phyloP scores from a whole-genome alignment of 2,888 invertebrate genomes.

The Thera britannica region DNA sequence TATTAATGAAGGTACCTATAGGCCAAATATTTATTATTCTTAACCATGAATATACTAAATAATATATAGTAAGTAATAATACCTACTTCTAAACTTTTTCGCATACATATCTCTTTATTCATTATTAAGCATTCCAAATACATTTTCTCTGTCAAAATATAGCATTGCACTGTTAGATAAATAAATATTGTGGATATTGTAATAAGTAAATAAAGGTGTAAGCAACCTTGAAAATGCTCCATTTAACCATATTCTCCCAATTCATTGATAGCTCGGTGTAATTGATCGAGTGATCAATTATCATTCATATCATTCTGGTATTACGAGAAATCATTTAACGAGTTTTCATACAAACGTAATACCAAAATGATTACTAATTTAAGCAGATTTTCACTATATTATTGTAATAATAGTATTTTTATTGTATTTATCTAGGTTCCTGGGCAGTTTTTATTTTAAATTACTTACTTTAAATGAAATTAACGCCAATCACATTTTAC shows the following conservation, averaged over 20 bases:
- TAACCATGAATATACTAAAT: neutral
- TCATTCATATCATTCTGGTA: too few relatives aligned
- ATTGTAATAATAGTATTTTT: too few relatives aligned
- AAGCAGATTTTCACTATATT: too few relatives aligned
- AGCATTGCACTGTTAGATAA: conserved; percentile 45
- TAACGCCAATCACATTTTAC: too few relatives aligned
- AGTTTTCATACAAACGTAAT: too few relatives aligned
- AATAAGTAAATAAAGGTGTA: neutral
- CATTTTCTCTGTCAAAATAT: conserved; percentile 50
- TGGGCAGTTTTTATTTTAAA: too few relatives aligned
- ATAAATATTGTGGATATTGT: conserved; percentile 20
- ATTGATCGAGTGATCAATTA: too few relatives aligned
- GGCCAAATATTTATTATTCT: neutral
- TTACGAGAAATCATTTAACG: too few relatives aligned
- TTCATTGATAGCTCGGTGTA: conserved; percentile 10
- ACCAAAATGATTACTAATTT: too few relatives aligned
- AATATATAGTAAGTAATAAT: conserved; percentile 54
- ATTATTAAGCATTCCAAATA: conserved; percentile 77
- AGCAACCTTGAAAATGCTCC: neutral
- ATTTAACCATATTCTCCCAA: conserved; percentile 5
- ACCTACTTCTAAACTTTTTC: conserved; percentile 53
- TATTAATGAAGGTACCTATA: too few relatives aligned
- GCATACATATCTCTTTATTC: conserved; percentile 72
- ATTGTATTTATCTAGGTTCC: too few relatives aligned
- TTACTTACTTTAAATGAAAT: too few relatives aligned